A percentile compares a stretch with the other conserved stretches of the same genome.
Conservation (phyloP, 2,888 invertebrate genomes). For the Pyrocoelia pectoralis region DNA sequence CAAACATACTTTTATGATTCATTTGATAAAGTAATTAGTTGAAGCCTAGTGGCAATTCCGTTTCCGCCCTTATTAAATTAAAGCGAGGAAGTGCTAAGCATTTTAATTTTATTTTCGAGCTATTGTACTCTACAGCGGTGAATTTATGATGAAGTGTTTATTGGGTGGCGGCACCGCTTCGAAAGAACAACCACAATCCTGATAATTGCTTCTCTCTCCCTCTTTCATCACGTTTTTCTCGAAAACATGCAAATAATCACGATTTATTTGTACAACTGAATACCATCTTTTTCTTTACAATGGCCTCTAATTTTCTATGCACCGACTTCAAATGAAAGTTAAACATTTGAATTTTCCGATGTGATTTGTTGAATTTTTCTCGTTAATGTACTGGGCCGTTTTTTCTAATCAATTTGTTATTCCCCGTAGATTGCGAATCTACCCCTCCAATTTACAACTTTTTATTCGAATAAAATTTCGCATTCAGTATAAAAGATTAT, state of each 20-base stretch:
- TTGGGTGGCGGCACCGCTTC: slow-evolving; percentile 35
- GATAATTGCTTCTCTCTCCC: slow-evolving; percentile 36
- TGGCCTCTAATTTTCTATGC: slow-evolving; percentile 30
- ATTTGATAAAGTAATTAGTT: slow-evolving; percentile 57
- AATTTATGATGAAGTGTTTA: slow-evolving; percentile 51
- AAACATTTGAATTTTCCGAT: slow-evolving; percentile 5
- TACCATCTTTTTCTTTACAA: slow-evolving; percentile 32
- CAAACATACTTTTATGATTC: slow-evolving; percentile 50
- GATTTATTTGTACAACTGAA: slow-evolving; percentile 36
- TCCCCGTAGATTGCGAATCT: neutral
- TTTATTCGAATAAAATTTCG: neutral
- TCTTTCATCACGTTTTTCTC: slow-evolving; percentile 7
- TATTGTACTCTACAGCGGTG: slow-evolving; percentile 47
- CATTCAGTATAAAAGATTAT: too few relatives aligned
- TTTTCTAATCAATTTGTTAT: neutral
- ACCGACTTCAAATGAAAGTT: slow-evolving; percentile 19
- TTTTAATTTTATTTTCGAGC: slow-evolving; percentile 56
- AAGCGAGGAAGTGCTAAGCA: slow-evolving; percentile 56
- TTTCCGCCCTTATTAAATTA: slow-evolving; percentile 57
- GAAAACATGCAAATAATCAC: slow-evolving; percentile 37
- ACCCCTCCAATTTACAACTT: neutral
- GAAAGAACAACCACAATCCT: slow-evolving; percentile 34
- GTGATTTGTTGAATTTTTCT: neutral
- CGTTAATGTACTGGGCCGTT: neutral
- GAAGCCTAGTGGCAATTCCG: slow-evolving; percentile 52